Evolutionary conservation across 2,888 invertebrate genomes (phyloP).

Genomic region (Ophioninae sp.): DNA sequence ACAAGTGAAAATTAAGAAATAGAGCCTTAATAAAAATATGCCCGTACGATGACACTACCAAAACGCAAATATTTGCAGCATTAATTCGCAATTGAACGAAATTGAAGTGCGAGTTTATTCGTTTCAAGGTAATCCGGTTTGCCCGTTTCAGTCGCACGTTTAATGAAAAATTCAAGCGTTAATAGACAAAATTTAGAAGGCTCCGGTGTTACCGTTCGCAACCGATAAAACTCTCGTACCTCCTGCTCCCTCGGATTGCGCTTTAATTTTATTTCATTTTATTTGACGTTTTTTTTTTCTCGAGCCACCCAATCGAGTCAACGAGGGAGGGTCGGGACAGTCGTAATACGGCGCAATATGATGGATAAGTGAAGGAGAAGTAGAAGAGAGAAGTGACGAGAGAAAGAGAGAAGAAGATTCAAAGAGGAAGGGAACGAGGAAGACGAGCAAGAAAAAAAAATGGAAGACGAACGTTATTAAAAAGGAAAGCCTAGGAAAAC

Average conservation of each 20-base stretch:
- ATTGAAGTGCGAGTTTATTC: neutral
- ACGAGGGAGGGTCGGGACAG: conserved; percentile 22
- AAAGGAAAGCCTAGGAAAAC: conserved; percentile 42
- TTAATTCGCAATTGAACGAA: neutral
- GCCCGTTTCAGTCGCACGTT: neutral
- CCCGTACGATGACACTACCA: neutral
- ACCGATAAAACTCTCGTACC: conserved; percentile 14
- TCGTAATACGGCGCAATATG: conserved; percentile 14
- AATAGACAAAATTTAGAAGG: neutral
- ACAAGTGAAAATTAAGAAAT: neutral
- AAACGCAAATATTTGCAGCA: neutral
- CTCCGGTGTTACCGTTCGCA: conserved; percentile 6
- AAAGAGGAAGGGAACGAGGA: neutral
- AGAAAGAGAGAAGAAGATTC: too few relatives aligned
- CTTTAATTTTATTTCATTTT: too few relatives aligned
- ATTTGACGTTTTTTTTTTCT: conserved; percentile 6
- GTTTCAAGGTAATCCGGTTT: neutral
- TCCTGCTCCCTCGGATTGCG: neutral
- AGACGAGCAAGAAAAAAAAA: conserved; percentile 17
- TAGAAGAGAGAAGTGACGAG: neutral
- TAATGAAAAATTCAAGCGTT: conserved; percentile 36
- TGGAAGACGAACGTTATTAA: conserved; percentile 36
- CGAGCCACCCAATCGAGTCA: conserved; percentile 17
- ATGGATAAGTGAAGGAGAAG: conserved; percentile 26
- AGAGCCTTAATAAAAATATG: neutral